These are phyloP conservation scores for Seira musarum DNA, from an alignment of 2,888 invertebrate genomes.

Conservation along the genomic window DNA sequence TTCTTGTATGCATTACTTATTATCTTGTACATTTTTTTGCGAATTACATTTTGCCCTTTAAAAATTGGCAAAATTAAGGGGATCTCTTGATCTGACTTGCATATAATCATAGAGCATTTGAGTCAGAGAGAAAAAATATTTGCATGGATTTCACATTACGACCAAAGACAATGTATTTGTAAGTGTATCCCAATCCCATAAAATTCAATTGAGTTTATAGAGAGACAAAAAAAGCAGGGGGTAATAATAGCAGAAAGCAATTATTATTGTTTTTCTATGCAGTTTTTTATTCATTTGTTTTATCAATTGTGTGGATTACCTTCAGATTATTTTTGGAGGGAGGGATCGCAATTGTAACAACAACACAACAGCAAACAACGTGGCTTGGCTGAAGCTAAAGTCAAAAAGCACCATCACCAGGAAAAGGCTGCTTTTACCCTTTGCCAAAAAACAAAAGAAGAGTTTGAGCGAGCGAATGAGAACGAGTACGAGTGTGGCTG, in stretches of 20 bases:
- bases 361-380: slow-evolving; percentile 25
- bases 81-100: slow-evolving; percentile 51
- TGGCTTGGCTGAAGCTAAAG: neutral
- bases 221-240: neutral
- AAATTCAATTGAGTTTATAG: slow-evolving; percentile 17
- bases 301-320: slow-evolving; percentile 51
- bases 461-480: too few relatives aligned
- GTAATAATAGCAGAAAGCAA: slow-evolving; percentile 27
- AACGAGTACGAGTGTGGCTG: too few relatives aligned
- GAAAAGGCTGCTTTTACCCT: slow-evolving; percentile 18
- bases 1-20: neutral
- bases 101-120: slow-evolving; percentile 43
- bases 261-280: slow-evolving; percentile 33
- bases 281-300: slow-evolving; percentile 56
- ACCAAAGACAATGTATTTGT: neutral
- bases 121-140: neutral
- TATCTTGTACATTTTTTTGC: neutral
- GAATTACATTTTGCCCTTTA: neutral
- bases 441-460: neutral
- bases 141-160: slow-evolving; percentile 1
- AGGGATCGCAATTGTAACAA: neutral
- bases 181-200: slow-evolving; percentile 13
- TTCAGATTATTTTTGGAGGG: slow-evolving; percentile 29
- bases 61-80: slow-evolving; percentile 42
- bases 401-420: neutral